Evolutionary conservation across 2,797 vertebrate genomes (phyloP).

Genomic region (Rhadinocentrus ornatus): DNA sequence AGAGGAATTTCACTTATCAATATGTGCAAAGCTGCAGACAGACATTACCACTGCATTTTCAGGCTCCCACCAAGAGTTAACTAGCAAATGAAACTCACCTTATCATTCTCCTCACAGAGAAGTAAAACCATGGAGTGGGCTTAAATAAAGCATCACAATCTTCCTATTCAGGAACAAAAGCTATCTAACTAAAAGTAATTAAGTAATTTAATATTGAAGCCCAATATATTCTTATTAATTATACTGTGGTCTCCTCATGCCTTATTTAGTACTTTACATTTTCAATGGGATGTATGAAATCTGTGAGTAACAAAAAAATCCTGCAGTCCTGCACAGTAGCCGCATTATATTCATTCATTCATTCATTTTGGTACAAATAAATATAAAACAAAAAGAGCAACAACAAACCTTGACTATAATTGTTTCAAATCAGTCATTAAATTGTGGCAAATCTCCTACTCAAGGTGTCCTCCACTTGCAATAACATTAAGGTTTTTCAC

Average conservation of each 20-base stretch:
- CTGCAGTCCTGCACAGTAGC: neutral
- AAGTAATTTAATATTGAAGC: neutral
- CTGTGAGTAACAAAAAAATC: neutral
- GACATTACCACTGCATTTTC: neutral
- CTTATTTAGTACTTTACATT: neutral
- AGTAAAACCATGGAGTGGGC: neutral
- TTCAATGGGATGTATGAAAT: neutral
- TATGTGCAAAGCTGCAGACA: constrained; percentile 1
- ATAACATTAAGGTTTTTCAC: too few species aligned
- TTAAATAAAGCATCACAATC: too few species aligned
- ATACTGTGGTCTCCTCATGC: neutral
- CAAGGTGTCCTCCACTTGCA: too few species aligned
- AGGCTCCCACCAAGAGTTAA: constrained; percentile 1
- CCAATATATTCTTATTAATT: neutral
- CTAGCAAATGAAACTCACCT: neutral
- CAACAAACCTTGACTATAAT: too few species aligned
- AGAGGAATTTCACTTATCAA: neutral
- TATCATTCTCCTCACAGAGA: neutral
- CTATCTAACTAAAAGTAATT: too few species aligned
- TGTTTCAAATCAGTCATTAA: too few species aligned
- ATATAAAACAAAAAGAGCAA: too few species aligned
- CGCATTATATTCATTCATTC: too few species aligned
- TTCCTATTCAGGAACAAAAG: too few species aligned
- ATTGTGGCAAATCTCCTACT: too few species aligned
- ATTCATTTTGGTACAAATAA: too few species aligned